Conservation (phyloP, 2,797 vertebrate genomes). For the Champsocephalus esox region DNA sequence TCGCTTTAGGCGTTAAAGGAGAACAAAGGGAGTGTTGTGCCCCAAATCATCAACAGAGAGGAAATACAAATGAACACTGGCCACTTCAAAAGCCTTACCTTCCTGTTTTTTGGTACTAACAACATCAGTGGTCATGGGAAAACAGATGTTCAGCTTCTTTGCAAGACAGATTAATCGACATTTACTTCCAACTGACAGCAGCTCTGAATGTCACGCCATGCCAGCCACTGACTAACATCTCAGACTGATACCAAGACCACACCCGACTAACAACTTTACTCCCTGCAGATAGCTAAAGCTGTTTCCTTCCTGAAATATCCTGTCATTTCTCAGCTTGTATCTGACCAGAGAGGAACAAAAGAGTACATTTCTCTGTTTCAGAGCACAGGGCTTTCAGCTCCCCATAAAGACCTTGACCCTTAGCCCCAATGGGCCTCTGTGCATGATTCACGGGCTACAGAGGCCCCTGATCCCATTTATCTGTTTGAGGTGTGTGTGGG, state of each 20-base stretch:
- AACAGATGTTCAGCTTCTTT: conserved; percentile 3
- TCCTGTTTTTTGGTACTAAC: background rate
- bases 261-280: conserved; percentile 11
- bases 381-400: conserved; percentile 53
- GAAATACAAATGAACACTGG: background rate
- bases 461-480: conserved; percentile 87
- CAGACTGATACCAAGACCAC: conserved; percentile 13
- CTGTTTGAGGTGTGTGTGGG: conserved; percentile 82
- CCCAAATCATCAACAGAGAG: background rate
- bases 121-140: background rate
- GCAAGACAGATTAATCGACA: conserved; percentile 4
- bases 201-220: background rate
- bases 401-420: conserved; percentile 88
- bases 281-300: background rate
- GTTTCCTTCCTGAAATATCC: conserved; percentile 18
- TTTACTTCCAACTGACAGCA: conserved; percentile 6
- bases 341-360: conserved; percentile 16
- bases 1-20: background rate
- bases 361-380: conserved; percentile 31
- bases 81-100: background rate
- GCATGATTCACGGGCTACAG: conserved; percentile 83
- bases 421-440: conserved; percentile 83
- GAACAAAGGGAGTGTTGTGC: background rate
- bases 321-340: conserved; percentile 7
- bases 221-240: background rate